A percentile compares a stretch with the other conserved stretches of the same genome.
phyloP scores from a whole-genome alignment of 1,140 invertebrate genomes.

The Apocrypta bakeri region DNA sequence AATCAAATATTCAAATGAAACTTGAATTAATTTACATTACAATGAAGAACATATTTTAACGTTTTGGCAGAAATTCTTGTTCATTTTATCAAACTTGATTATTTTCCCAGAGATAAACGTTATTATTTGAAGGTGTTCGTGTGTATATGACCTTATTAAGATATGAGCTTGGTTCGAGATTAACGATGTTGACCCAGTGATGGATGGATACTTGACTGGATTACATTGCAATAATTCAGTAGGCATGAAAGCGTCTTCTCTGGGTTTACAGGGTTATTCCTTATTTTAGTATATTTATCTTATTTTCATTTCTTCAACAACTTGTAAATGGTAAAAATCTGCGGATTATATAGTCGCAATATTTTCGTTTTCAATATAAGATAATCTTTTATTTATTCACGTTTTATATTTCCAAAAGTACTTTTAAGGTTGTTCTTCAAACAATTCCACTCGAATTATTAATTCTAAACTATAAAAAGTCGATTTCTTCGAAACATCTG shows the following conservation, averaged over 20 bases:
- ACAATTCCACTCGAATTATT: too few relatives aligned
- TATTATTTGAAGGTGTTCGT: background rate
- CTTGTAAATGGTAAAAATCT: too few relatives aligned
- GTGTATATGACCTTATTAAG: slow-evolving; percentile 1
- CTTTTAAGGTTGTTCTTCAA: background rate
- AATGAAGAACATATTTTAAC: background rate
- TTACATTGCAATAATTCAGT: slow-evolving; percentile 24
- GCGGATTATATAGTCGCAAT: too few relatives aligned
- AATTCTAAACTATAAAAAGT: background rate
- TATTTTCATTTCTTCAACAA: background rate
- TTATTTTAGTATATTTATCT: background rate
- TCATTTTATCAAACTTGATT: background rate
- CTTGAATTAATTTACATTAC: too few relatives aligned
- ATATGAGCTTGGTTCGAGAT: background rate
- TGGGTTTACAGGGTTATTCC: background rate
- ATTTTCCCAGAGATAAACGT: background rate
- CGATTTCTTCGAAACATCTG: too few relatives aligned
- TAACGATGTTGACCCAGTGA: slow-evolving; percentile 7
- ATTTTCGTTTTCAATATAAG: too few relatives aligned
- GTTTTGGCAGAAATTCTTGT: background rate
- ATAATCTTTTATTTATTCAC: too few relatives aligned
- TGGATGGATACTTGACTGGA: background rate
- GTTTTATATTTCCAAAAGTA: background rate
- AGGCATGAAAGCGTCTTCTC: background rate
- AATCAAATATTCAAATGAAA: too few relatives aligned